Conservation (phyloP, 2,888 invertebrate genomes). For the Torymus texanus region DNA sequence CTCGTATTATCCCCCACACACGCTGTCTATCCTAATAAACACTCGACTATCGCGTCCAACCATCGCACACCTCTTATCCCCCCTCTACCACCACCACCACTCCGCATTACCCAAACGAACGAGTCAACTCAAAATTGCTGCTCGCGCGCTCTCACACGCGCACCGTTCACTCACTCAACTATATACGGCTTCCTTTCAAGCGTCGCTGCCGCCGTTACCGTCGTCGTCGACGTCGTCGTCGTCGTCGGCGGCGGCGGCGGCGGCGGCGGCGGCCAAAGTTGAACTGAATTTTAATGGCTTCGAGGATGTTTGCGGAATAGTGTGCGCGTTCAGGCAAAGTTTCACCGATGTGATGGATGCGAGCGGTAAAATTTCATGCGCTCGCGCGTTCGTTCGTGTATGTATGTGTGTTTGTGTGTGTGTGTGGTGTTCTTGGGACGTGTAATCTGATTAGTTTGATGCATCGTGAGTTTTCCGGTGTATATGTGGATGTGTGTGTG, state of each 20-base stretch:
- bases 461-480: neutral
- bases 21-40: neutral
- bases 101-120: neutral
- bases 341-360: conserved; percentile 16
- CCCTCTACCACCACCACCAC: too few relatives aligned
- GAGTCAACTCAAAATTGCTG: conserved; percentile 15
- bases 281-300: conserved; percentile 49
- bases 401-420: neutral
- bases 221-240: too few relatives aligned
- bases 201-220: neutral
- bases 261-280: conserved; percentile 27
- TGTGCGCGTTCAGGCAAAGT: neutral
- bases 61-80: neutral
- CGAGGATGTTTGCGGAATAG: conserved; percentile 5
- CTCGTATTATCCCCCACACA: neutral
- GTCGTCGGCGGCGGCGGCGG: too few relatives aligned
- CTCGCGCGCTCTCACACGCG: neutral
- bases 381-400: neutral
- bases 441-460: conserved; percentile 3
- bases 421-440: neutral
- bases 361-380: conserved; percentile 18
- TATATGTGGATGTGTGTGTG: too few relatives aligned
- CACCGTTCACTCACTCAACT: too few relatives aligned
- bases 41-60: neutral
- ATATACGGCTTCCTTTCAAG: conserved; percentile 24